Conservation (phyloP, 2,888 invertebrate species). For the Andrena chrysosceles region DNA sequence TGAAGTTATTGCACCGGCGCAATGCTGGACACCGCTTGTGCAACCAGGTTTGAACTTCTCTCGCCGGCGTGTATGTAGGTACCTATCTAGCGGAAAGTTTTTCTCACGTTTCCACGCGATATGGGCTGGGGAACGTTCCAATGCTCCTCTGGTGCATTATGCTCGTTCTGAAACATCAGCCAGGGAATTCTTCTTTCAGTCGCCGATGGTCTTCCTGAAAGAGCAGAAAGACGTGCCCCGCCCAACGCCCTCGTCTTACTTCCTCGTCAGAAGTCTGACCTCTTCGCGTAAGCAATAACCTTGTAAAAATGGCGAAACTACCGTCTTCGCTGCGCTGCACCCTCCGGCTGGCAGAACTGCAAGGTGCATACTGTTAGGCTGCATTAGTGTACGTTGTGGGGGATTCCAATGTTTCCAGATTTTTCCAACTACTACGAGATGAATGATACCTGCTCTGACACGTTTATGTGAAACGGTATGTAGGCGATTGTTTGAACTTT, state of each 20-base stretch:
- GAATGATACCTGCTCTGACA: neutral
- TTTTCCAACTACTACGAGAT: neutral
- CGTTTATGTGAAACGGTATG: neutral
- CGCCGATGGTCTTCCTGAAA: constrained; percentile 51
- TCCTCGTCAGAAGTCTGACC: constrained; percentile 69
- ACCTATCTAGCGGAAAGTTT: constrained; percentile 38
- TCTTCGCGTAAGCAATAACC: constrained; percentile 49
- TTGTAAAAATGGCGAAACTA: constrained; percentile 61
- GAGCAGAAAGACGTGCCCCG: constrained; percentile 60
- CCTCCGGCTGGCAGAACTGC: constrained; percentile 14
- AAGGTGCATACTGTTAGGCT: constrained; percentile 2
- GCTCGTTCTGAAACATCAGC: constrained; percentile 22
- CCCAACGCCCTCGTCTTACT: constrained; percentile 68
- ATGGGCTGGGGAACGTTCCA: neutral
- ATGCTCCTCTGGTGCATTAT: constrained; percentile 33
- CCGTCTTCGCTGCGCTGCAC: constrained; percentile 45
- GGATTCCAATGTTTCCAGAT: constrained; percentile 13
- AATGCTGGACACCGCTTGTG: constrained; percentile 52
- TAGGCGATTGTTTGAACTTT: too few species aligned
- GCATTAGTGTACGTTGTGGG: neutral
- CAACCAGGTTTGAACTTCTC: constrained; percentile 54
- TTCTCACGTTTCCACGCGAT: constrained; percentile 54
- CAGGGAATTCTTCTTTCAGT: constrained; percentile 35
- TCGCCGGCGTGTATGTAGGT: constrained; percentile 12
- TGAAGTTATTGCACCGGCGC: constrained; percentile 47